phyloP scores from a whole-genome alignment of 92 coral and sea anemone species.

The Zoanthus solanderi region DNA sequence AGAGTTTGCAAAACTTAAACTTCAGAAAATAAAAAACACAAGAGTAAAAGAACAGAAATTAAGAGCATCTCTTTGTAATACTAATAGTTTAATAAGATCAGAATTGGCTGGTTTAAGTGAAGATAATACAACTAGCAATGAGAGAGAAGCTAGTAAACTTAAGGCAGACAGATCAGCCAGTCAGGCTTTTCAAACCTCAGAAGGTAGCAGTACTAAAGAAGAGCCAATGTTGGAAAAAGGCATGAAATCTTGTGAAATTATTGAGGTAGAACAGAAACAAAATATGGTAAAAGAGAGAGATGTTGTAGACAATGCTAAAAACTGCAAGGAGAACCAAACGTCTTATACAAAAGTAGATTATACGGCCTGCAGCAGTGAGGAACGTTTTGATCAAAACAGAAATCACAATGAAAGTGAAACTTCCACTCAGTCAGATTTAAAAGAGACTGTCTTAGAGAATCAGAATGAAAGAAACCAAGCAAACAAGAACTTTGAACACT shows the following conservation, averaged over 20 bases:
- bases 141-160: neutral
- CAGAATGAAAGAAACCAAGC: neutral
- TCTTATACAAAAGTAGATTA: neutral
- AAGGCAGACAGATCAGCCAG: neutral
- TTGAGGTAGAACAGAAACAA: neutral
- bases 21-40: conserved; percentile 68
- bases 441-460: neutral
- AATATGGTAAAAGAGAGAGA: neutral
- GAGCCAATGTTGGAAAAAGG: neutral
- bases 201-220: neutral
- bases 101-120: neutral
- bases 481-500: neutral
- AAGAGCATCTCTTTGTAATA: neutral
- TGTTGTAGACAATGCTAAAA: neutral
- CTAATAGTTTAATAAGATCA: neutral
- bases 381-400: neutral
- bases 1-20: conserved; percentile 85
- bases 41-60: neutral
- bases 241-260: neutral
- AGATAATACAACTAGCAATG: neutral
- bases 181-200: neutral
- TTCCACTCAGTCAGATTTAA: neutral
- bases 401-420: neutral
- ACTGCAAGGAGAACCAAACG: neutral
- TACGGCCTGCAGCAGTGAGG: neutral